Conservation (phyloP, 2,888 invertebrate species). For the Orchesella flavescens region DNA sequence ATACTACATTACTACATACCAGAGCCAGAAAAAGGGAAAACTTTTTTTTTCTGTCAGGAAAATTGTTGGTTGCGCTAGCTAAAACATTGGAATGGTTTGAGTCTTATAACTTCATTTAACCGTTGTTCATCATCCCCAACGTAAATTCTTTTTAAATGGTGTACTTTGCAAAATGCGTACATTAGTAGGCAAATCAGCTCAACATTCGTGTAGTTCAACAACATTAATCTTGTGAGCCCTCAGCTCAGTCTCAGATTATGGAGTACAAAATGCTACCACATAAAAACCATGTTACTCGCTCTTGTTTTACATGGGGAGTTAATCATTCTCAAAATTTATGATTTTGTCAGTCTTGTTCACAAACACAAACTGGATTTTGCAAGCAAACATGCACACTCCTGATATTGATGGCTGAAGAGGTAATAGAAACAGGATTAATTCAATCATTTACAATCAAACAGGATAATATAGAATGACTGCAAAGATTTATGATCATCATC, state of each 20-base stretch:
- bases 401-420: conserved; percentile 30
- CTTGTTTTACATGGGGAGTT: conserved; percentile 35
- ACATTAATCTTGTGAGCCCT: neutral
- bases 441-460: conserved; percentile 36
- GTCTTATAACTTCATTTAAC: too few species aligned
- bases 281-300: conserved; percentile 11
- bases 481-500: conserved; percentile 43
- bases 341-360: neutral
- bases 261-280: conserved; percentile 28
- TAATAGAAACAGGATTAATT: conserved; percentile 26
- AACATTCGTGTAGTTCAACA: too few species aligned
- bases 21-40: too few species aligned
- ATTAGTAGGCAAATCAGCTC: too few species aligned
- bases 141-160: too few species aligned
- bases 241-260: conserved; percentile 16
- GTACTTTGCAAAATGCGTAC: too few species aligned
- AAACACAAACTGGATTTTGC: neutral
- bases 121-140: too few species aligned
- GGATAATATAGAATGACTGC: conserved; percentile 41
- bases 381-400: neutral
- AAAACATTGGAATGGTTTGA: too few species aligned
- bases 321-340: conserved; percentile 44
- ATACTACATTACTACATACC: too few species aligned
- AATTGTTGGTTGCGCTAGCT: too few species aligned
- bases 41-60: too few species aligned